Evolutionary conservation across 23 tunicate species (phyloP).

Genomic region (Corella eumyota): DNA sequence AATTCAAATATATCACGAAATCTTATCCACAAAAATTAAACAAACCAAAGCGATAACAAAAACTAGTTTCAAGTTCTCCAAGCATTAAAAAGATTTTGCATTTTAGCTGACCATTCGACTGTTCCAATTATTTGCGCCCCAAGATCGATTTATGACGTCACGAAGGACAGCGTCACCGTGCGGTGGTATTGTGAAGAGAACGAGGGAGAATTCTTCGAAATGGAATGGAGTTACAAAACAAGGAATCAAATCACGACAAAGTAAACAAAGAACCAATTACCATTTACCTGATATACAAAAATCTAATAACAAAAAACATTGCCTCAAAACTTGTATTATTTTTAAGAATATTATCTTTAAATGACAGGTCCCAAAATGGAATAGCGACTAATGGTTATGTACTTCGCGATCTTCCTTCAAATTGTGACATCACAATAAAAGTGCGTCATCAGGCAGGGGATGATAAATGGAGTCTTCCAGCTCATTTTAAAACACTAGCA

Average conservation of each 20-base stretch:
- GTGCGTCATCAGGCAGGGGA: constrained; percentile 21
- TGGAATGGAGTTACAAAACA: constrained; percentile 29
- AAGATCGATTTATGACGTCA: constrained; percentile 16
- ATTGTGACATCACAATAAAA: constrained; percentile 57
- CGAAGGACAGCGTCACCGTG: constrained; percentile 25
- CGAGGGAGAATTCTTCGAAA: constrained; percentile 9
- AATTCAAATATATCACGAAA: too few species aligned
- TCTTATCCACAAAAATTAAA: too few species aligned
- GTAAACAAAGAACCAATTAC: too few species aligned
- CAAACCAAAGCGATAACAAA: too few species aligned
- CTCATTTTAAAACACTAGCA: constrained; percentile 30
- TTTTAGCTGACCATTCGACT: too few species aligned
- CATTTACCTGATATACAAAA: too few species aligned
- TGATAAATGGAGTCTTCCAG: constrained; percentile 29
- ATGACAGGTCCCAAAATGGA: constrained; percentile 4
- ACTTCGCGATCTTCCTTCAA: constrained; percentile 40
- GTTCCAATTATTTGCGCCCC: constrained; percentile 29
- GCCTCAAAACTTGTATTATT: too few species aligned
- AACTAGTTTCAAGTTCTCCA: too few species aligned
- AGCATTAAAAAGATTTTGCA: too few species aligned
- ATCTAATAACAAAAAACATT: too few species aligned
- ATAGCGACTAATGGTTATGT: constrained; percentile 7
- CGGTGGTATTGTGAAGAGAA: constrained; percentile 21
- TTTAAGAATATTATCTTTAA: too few species aligned
- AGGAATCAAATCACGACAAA: constrained; percentile 16